Base-by-base conservation (phyloP, 2,113 vertebrate species). In the Aspidoscelis tigris region DNA sequence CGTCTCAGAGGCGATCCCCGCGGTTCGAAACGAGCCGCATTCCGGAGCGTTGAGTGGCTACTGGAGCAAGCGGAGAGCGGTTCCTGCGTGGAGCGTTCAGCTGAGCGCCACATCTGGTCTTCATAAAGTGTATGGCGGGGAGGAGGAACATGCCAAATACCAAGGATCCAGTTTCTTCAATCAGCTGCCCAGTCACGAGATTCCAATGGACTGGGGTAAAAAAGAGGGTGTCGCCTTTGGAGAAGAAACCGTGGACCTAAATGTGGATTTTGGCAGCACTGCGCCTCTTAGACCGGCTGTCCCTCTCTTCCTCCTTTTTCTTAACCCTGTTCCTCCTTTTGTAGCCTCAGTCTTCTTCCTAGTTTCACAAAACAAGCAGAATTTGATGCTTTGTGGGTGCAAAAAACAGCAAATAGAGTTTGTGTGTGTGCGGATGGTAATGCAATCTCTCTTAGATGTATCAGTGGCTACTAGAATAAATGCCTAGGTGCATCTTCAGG, bases 71-170 rank as follows among this genome's bases (percentile, higher is more conserved):
- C 33, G 72, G 71, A 64, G 53, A 21, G 21, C 12, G 80, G 39
- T 78, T 90, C 88, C 8, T 50, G 47, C 66, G 86, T 73, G 87
- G 80, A 84, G 83, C 16, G 86, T 87, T 93, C 89, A 9, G 68
- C 53, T 88, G 81, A 84, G 80, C 91, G 84, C 87, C 89, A 95
- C 95, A 95, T 95, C 95, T 96, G 94, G 94, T 95, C 91, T 89
- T 93, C 93, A 92, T 95, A 90, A 83, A 66, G 33, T 33, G 33
- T 33, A 33, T 33, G 33, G 33, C 1, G 33, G 33, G 33, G 33
- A 88, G 89, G 53, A 89, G 41, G 24, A 89, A 84, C 0, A 47
- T 84, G 78, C 53, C 82, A 93, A 92, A 84, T 79, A 91, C 91
- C 1, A 0, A 78, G 85, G 87, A 93, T 92, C 90, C 93, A 76